Base-by-base conservation (phyloP, 2,888 invertebrate genomes). In the Tyria jacobaeae region DNA sequence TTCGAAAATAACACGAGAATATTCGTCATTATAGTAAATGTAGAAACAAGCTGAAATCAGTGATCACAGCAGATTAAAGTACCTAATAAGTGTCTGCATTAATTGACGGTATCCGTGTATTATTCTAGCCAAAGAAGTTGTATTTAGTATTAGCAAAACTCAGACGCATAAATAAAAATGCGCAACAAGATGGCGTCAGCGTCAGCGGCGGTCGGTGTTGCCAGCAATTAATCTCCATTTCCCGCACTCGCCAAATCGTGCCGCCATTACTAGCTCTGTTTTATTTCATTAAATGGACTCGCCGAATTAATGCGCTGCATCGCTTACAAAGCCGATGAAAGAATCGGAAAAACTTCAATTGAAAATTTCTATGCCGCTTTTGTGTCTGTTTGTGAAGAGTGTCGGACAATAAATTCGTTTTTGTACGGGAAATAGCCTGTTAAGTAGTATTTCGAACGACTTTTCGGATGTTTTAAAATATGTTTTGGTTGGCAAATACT, bases 201-300 rank as follows among this genome's bases (percentile, higher is more conserved):
- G 77, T 74, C 78, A 79, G 82, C 80, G 77, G 79, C 82, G 81
- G 83, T 84, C 83, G 86, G 88, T 89, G 89, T 87, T 89, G 83
- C 89, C 87, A 87, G 86, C 86, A 85, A 92, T 93, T 91, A 92
- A 91, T 93, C 90, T 94, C 91, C 89, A 92, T 92, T 92, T 88
- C 85, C 89, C 86, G 84, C 89, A 88, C 86, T 87, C 88, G 87
- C 87, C 88, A 89, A 90, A 91, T 91, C 89, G 88, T 87, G 81
- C 83, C 85, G 85, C 89, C 87, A 89, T 90, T 90, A 90, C 87
- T 80, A 82, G 79, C 83, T 85, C 87, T 90, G 89, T 91, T 92
- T 92, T 91, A 91, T 92, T 91, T 91, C 89, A 91, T 90, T 92
- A 91, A 92, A 90, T 87, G 87, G 89, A 88, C 89, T 82, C 85